Conservation (phyloP, 2,113 vertebrate species). For the Corapipo altera region DNA sequence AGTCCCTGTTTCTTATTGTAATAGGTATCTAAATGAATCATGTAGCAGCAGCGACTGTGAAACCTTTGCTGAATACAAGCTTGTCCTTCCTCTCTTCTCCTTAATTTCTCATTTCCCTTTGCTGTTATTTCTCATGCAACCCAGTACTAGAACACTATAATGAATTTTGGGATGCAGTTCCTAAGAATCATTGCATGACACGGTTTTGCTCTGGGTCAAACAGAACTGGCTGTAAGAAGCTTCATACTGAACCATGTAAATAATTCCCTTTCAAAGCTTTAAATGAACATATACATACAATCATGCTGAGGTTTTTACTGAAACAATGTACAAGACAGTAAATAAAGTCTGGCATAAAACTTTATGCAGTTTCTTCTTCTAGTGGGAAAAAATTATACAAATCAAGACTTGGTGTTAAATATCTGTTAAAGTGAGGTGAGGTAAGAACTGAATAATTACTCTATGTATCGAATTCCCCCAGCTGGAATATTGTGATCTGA, state of each 20-base stretch:
- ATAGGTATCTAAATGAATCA: background rate
- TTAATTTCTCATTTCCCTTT: background rate
- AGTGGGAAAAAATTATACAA: background rate
- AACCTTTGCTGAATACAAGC: background rate
- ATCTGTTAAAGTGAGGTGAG: background rate
- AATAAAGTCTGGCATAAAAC: conserved; percentile 25
- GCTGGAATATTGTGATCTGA: background rate
- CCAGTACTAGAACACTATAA: background rate
- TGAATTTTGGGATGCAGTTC: background rate
- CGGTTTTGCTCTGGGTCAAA: background rate
- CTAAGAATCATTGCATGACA: background rate
- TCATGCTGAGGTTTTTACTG: conserved; percentile 39
- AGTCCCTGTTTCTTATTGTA: background rate
- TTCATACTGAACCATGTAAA: background rate
- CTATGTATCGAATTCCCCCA: background rate
- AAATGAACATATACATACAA: conserved; percentile 17
- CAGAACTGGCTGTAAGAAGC: background rate
- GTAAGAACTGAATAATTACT: background rate
- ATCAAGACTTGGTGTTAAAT: background rate
- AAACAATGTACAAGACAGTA: conserved; percentile 13
- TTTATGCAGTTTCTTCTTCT: background rate
- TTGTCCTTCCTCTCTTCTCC: background rate
- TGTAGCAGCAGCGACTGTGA: background rate
- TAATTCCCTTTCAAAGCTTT: background rate
- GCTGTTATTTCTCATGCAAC: background rate